Percentiles rank a stretch among this genome's conserved stretches.
phyloP scores from a whole-genome alignment of 1,140 invertebrate genomes.

The Penaeus indicus region DNA sequence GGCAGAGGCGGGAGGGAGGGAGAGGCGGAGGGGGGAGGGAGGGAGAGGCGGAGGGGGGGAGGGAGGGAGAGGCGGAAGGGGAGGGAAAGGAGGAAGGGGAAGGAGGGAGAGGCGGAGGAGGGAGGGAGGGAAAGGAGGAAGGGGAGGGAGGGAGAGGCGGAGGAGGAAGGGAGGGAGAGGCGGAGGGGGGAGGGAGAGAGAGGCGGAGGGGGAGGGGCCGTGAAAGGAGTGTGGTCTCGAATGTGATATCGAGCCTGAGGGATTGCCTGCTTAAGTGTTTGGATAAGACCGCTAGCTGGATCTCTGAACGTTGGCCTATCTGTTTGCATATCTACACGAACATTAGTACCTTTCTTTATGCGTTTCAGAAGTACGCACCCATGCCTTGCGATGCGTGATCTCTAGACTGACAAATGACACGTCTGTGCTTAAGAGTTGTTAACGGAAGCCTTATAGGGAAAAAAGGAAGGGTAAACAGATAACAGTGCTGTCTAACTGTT shows the following conservation, averaged over 20 bases:
- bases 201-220: not conserved
- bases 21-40: not conserved
- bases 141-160: not conserved
- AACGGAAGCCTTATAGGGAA: too few relatives aligned
- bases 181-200: not conserved
- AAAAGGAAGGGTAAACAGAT: too few relatives aligned
- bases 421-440: too few relatives aligned
- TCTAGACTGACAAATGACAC: too few relatives aligned
- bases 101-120: not conserved
- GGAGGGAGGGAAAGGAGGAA: not conserved
- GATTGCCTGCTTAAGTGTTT: not conserved
- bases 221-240: not conserved
- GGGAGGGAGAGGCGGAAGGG: not conserved
- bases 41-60: not conserved
- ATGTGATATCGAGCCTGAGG: not conserved
- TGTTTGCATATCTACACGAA: too few relatives aligned
- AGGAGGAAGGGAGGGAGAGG: not conserved
- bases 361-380: too few relatives aligned
- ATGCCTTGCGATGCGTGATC: too few relatives aligned
- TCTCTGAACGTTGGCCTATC: too few relatives aligned
- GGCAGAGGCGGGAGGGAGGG: not conserved
- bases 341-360: too few relatives aligned
- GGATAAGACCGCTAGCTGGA: too few relatives aligned
- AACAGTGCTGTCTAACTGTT: too few relatives aligned
- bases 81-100: not conserved